Percentiles rank a stretch among this genome's conserved stretches.
These are phyloP conservation scores for Linnaemya tessellans DNA, from an alignment of 2,888 invertebrate genomes.

Conservation along the genomic window DNA sequence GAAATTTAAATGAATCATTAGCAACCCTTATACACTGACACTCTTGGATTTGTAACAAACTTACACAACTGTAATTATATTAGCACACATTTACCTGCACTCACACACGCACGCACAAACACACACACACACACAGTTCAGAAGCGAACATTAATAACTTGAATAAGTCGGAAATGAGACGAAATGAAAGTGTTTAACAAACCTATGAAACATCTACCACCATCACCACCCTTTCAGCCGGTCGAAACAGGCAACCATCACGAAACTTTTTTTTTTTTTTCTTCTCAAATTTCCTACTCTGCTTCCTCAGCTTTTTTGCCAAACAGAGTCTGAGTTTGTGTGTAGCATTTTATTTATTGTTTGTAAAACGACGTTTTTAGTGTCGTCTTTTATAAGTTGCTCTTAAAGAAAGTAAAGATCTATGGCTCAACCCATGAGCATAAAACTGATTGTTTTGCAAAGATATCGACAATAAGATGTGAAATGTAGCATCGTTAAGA, in stretches of 20 bases:
- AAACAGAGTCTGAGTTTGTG: background rate
- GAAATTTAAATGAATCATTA: conserved; percentile 70
- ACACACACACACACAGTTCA: background rate
- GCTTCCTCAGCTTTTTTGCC: conserved; percentile 15
- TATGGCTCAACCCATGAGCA: conserved; percentile 67
- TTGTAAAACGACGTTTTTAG: conserved; percentile 72
- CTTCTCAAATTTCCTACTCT: conserved; percentile 27
- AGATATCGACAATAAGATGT: conserved; percentile 70
- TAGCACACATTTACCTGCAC: background rate
- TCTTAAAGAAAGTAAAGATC: conserved; percentile 52
- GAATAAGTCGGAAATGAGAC: conserved; percentile 58
- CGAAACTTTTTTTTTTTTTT: conserved; percentile 6
- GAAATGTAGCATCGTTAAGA: conserved; percentile 68
- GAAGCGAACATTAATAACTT: conserved; percentile 27
- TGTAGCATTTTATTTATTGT: conserved; percentile 73
- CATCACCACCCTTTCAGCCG: conserved; percentile 17
- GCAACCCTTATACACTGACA: conserved; percentile 61
- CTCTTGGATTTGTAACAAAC: conserved; percentile 52
- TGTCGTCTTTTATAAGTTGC: conserved; percentile 62
- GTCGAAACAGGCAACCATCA: conserved; percentile 8
- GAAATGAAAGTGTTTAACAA: conserved; percentile 63
- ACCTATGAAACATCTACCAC: conserved; percentile 3
- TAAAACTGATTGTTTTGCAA: conserved; percentile 68
- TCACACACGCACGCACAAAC: background rate
- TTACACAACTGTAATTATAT: conserved; percentile 13